These are phyloP conservation scores for Irena cyanogastra DNA, from an alignment of 2,113 vertebrate genomes.

Conservation along the genomic window DNA sequence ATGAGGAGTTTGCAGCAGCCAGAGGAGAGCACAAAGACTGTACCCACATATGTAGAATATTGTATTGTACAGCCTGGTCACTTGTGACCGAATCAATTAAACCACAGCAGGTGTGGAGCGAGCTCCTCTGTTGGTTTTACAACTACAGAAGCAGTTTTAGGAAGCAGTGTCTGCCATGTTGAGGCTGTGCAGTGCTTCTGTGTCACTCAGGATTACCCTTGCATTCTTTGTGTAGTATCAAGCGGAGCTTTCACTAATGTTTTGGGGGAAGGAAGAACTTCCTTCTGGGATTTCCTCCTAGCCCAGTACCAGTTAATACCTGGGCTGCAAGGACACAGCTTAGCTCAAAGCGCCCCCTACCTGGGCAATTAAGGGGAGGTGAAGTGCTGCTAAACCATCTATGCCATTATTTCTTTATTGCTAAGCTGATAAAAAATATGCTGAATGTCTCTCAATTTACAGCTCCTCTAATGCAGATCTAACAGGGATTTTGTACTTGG, in stretches of 20 bases:
- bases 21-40: not conserved
- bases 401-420: not conserved
- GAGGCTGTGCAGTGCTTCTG: not conserved
- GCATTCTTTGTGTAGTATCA: not conserved
- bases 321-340: not conserved
- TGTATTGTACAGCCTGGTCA: not conserved
- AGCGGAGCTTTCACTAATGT: not conserved
- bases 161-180: not conserved
- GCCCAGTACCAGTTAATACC: not conserved
- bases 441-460: not conserved
- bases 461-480: not conserved
- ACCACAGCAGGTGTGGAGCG: not conserved
- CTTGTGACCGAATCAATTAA: not conserved
- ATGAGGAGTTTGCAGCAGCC: not conserved
- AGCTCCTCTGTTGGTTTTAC: not conserved
- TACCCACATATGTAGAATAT: not conserved
- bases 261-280: not conserved
- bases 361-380: fast-evolving
- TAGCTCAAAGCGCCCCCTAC: not conserved
- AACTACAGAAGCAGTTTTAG: not conserved
- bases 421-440: not conserved
- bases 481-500: not conserved
- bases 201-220: not conserved
- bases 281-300: not conserved
- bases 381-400: not conserved